These are phyloP conservation scores for Helostoma temminkii DNA, from an alignment of 2,797 vertebrate genomes.

Conservation along the genomic window DNA sequence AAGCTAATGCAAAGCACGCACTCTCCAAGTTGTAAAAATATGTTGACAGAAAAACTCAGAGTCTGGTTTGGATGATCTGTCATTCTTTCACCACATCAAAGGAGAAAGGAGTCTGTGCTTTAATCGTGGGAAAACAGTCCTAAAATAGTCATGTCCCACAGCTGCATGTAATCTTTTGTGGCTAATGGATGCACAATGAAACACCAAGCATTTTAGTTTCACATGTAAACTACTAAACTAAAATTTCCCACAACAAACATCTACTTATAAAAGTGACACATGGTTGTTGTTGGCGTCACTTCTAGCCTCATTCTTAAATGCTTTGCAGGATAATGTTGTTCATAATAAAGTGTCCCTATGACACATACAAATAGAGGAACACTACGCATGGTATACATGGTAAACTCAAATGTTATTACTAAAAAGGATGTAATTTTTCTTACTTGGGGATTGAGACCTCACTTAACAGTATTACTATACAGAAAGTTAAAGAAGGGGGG, in stretches of 20 bases:
- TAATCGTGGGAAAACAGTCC: conserved; percentile 72
- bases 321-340: neutral
- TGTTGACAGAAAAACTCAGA: conserved; percentile 66
- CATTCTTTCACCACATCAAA: conserved; percentile 71
- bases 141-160: conserved; percentile 69
- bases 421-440: neutral
- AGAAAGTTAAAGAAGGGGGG: no score
- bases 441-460: neutral
- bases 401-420: no score
- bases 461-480: no score
- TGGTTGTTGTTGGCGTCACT: conserved; percentile 28
- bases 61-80: conserved; percentile 58
- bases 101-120: conserved; percentile 50
- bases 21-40: conserved; percentile 63
- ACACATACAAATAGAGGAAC: neutral
- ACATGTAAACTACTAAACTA: conserved; percentile 42
- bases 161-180: conserved; percentile 72
- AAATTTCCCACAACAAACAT: conserved; percentile 36
- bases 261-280: conserved; percentile 34
- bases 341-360: neutral
- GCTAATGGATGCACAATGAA: conserved; percentile 59
- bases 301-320: conserved; percentile 8
- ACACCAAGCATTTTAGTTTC: conserved; percentile 65
- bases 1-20: conserved; percentile 54
- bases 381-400: neutral